A percentile compares a stretch with the other conserved stretches of the same genome.
Conservation (phyloP, 1,140 invertebrate species). For the Drosophila quadrilineata region DNA sequence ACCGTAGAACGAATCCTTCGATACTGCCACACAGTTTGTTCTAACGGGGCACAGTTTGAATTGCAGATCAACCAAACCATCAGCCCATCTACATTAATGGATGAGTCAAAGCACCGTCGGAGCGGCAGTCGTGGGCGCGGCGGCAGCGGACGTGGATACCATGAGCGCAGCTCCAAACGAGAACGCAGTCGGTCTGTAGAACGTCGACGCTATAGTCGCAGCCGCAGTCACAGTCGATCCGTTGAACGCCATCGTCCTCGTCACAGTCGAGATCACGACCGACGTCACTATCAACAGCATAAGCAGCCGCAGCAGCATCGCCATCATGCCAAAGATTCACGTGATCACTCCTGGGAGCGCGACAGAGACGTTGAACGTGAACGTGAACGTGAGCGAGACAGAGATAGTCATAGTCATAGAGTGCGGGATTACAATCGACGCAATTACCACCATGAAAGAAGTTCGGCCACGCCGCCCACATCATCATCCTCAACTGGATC, state of each 20-base stretch:
- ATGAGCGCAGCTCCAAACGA: constrained; percentile 34
- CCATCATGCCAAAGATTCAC: constrained; percentile 39
- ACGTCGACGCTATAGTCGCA: too few relatives aligned
- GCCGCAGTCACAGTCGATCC: constrained; percentile 28
- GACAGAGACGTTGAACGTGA: constrained; percentile 34
- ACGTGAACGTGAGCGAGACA: constrained; percentile 19
- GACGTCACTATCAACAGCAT: constrained; percentile 24
- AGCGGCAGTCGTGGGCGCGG: constrained; percentile 31
- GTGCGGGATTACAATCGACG: constrained; percentile 44
- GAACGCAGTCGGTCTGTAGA: constrained; percentile 26
- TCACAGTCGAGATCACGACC: constrained; percentile 34
- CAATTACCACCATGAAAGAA: constrained; percentile 36
- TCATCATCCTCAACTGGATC: neutral
- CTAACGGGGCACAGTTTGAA: constrained; percentile 78
- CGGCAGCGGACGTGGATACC: constrained; percentile 13
- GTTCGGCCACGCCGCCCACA: constrained; percentile 1
- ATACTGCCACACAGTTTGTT: constrained; percentile 58
- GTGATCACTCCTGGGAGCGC: constrained; percentile 44
- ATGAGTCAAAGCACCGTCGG: constrained; percentile 37
- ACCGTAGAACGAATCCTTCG: constrained; percentile 40
- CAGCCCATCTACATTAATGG: too few relatives aligned
- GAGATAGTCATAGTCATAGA: constrained; percentile 28
- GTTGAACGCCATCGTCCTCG: constrained; percentile 44
- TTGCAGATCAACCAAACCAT: constrained; percentile 75
- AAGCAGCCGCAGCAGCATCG: constrained; percentile 19